Percentiles rank a stretch among this genome's conserved stretches.
Conservation (phyloP, 1,140 invertebrate genomes). For the Druon quercuslanigerum region DNA sequence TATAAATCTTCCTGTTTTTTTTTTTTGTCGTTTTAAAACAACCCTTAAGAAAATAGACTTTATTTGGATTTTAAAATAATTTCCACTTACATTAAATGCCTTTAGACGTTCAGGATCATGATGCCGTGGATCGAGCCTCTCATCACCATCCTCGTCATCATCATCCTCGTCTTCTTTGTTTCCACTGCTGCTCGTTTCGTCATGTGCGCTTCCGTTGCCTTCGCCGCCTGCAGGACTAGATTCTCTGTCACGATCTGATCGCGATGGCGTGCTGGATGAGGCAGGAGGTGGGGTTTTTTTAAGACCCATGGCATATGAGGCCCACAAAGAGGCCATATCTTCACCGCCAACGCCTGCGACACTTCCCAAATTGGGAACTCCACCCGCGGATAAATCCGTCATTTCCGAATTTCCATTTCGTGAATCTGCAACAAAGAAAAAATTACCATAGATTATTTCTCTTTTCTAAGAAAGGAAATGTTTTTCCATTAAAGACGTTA, state of each 20-base stretch:
- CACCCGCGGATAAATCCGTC: conserved; percentile 65
- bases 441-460: too few species aligned
- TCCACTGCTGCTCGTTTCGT: conserved; percentile 92
- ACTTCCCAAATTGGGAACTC: conserved; percentile 63
- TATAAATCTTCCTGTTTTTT: too few species aligned
- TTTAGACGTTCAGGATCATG: conserved; percentile 97
- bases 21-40: not conserved
- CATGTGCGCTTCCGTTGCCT: conserved; percentile 85
- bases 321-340: conserved; percentile 87
- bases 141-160: conserved; percentile 93
- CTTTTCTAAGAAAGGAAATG: too few species aligned
- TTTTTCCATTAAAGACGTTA: too few species aligned
- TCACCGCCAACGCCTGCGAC: conserved; percentile 73
- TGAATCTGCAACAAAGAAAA: conserved; percentile 63
- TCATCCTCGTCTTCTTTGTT: conserved; percentile 96
- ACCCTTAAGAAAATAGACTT: not conserved
- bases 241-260: conserved; percentile 77
- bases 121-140: conserved; percentile 89
- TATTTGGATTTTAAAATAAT: not conserved
- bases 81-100: conserved; percentile 93
- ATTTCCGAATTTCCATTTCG: conserved; percentile 70
- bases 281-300: conserved; percentile 80
- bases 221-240: conserved; percentile 78
- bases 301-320: conserved; percentile 82
- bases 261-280: conserved; percentile 74